phyloP scores from a whole-genome alignment of 2,888 invertebrate genomes.

The Himalopsyche anomala region DNA sequence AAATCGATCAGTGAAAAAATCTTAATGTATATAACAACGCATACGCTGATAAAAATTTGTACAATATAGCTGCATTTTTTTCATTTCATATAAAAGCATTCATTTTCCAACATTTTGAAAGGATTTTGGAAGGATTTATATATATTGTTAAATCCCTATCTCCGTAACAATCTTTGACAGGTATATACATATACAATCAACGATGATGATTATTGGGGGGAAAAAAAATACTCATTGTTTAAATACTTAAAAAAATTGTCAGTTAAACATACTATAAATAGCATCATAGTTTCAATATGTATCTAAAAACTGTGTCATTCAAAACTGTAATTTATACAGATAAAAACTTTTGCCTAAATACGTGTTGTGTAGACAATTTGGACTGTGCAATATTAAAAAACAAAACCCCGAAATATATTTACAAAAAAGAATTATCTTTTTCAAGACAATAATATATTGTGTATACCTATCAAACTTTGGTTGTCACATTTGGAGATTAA shows the following conservation, averaged over 20 bases:
- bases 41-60: slow-evolving; percentile 35
- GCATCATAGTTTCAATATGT: too few species aligned
- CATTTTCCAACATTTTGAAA: slow-evolving; percentile 20
- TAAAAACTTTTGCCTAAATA: too few species aligned
- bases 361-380: too few species aligned
- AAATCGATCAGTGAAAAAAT: not conserved
- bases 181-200: not conserved
- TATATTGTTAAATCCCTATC: not conserved
- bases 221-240: too few species aligned
- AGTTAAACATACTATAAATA: too few species aligned
- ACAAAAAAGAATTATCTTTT: too few species aligned
- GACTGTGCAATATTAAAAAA: too few species aligned
- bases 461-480: not conserved
- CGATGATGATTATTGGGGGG: too few species aligned
- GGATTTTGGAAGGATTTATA: not conserved
- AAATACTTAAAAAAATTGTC: too few species aligned
- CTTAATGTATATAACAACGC: not conserved
- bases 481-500: not conserved
- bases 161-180: not conserved
- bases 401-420: too few species aligned
- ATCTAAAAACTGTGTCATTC: too few species aligned
- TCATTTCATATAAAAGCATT: not conserved
- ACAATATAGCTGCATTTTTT: slow-evolving; percentile 36
- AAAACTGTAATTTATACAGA: too few species aligned
- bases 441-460: not conserved